Base-by-base conservation (phyloP, 2,113 vertebrate species). In the Collichthys lucidus region DNA sequence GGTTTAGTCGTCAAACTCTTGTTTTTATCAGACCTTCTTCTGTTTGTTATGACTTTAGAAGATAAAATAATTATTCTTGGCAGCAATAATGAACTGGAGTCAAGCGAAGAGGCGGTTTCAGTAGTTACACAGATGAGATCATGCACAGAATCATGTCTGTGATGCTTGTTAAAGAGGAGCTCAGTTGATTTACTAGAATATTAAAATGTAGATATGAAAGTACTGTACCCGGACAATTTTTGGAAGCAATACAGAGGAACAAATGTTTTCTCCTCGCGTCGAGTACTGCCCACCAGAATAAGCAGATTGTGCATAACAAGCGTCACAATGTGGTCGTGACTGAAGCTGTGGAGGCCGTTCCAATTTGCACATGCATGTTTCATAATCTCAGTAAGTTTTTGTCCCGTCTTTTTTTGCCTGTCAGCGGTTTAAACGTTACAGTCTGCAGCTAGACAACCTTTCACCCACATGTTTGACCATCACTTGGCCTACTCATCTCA, bases 21-120 rank as follows among this genome's bases (percentile, higher is more conserved):
- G 17, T 84, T 84, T 73, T 77, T 65, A 74, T 59, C 3, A 35
- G 20, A 60, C 64, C 75, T 63, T 40, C 15, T 57, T 24, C 14
- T 46, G 47, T 64, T 77, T 74, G 11, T 78, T 15, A 52, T 11
- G 46, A 59, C 42, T 75, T 62, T 10, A 22, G 49, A 75, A 46
- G 24, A 49, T 67, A 7, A 77, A 65, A 35, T 70, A 26, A 80
- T 59, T 61, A 24, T 83, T 79, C 57, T 70, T 50, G 57, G 75
- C 63, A 81, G 87, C 88, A 92, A 91, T 89, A 90, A 89, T 57
- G 29, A 83, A 88, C 53, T 59, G 49, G 15, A 76, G 62, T 72
- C 1, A 66, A 83, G 44, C 42, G 63, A 52, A 5, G 55, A n/a
- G 67, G 46, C 11, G 19, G 5, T 77, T 77, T 68, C 14, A 19